Conservation (phyloP, 2,797 vertebrate species). For the Melanotaenia parkinsoni region DNA sequence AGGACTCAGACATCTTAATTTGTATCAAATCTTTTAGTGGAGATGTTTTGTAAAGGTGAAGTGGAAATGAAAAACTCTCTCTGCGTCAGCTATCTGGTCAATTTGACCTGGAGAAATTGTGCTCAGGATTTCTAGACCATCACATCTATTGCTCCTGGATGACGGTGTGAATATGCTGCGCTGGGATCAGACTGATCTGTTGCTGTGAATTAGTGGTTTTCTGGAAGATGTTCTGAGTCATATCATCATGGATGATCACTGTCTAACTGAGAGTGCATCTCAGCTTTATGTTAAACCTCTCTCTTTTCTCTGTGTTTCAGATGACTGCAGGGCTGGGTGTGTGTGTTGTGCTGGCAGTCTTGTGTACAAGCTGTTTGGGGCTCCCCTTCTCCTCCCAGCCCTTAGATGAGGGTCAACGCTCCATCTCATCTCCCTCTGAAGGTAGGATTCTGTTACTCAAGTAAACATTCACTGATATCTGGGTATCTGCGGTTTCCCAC, state of each 20-base stretch:
- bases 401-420: slow-evolving; percentile 63
- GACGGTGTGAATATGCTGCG: slow-evolving; percentile 25
- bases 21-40: not conserved
- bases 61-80: not conserved
- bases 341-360: slow-evolving; percentile 87
- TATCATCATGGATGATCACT: slow-evolving; percentile 11
- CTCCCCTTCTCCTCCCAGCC: slow-evolving; percentile 79
- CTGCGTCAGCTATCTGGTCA: not conserved
- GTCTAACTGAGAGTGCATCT: slow-evolving; percentile 13
- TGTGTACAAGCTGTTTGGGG: slow-evolving; percentile 85
- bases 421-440: slow-evolving; percentile 64
- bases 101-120: slow-evolving; percentile 9
- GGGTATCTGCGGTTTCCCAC: not conserved
- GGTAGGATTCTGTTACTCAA: slow-evolving; percentile 58
- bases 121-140: not conserved
- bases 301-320: slow-evolving; percentile 42
- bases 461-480: not conserved
- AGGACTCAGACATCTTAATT: accelerated
- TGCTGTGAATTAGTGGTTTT: slow-evolving; percentile 14
- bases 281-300: slow-evolving; percentile 20
- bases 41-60: slow-evolving; percentile 11
- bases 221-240: slow-evolving; percentile 41
- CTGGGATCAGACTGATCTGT: slow-evolving; percentile 13
- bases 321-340: slow-evolving; percentile 83
- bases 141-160: slow-evolving; percentile 1